Evolutionary conservation across 2,888 invertebrate genomes (phyloP).

Genomic region (Anticlea derivata): DNA sequence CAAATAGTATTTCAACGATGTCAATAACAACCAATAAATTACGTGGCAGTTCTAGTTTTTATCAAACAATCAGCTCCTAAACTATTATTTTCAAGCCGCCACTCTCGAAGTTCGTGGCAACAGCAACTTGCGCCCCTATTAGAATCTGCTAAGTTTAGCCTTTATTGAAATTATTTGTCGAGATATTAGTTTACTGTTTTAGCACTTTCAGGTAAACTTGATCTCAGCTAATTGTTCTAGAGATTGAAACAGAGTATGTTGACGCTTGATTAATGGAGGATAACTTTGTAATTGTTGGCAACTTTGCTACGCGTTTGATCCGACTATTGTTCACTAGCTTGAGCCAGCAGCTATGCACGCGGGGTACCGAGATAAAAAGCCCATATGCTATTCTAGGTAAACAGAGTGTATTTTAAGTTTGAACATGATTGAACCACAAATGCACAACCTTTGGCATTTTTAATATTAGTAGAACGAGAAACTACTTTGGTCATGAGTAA

Average conservation of each 20-base stretch:
- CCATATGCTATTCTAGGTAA: too few relatives aligned
- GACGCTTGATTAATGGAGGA: constrained; percentile 1
- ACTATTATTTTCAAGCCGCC: constrained; percentile 1
- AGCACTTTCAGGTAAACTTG: constrained; percentile 18
- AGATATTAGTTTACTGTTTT: constrained; percentile 13
- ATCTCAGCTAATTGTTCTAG: constrained; percentile 10
- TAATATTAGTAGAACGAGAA: too few relatives aligned
- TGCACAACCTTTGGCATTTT: too few relatives aligned
- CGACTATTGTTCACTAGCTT: not conserved
- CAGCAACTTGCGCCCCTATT: constrained; percentile 34
- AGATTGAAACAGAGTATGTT: constrained; percentile 11
- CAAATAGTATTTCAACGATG: too few relatives aligned
- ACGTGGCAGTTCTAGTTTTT: too few relatives aligned
- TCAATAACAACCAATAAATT: too few relatives aligned
- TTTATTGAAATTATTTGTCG: constrained; percentile 38
- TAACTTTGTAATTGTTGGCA: constrained; percentile 7
- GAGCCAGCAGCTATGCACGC: too few relatives aligned
- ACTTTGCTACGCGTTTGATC: constrained; percentile 2
- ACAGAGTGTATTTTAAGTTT: too few relatives aligned
- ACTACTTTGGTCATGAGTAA: not conserved
- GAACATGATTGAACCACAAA: too few relatives aligned
- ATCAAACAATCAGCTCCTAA: too few relatives aligned
- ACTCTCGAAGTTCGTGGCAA: constrained; percentile 7
- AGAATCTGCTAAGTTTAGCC: constrained; percentile 39
- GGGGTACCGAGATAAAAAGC: too few relatives aligned